phyloP scores from a whole-genome alignment of 1,140 invertebrate genomes.

The Aleiodes sp. region DNA sequence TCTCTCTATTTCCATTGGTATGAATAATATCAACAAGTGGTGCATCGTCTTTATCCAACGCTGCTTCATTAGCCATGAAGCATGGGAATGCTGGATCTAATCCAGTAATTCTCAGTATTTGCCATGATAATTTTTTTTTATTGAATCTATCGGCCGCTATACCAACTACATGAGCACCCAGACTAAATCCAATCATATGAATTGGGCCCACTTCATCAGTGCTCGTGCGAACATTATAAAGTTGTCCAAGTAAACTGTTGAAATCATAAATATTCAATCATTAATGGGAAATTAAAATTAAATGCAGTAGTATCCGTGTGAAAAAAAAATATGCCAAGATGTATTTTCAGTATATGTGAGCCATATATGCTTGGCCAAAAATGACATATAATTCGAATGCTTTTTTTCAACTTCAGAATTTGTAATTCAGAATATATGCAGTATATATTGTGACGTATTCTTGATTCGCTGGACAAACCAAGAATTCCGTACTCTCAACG shows the following conservation, averaged over 20 bases:
- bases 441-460: too few relatives aligned
- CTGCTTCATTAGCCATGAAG: slow-evolving; percentile 63
- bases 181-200: slow-evolving; percentile 71
- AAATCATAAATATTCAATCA: too few relatives aligned
- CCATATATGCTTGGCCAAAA: too few relatives aligned
- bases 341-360: too few relatives aligned
- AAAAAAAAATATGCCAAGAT: too few relatives aligned
- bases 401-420: too few relatives aligned
- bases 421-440: too few relatives aligned
- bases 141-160: slow-evolving; percentile 67
- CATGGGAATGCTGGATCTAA: slow-evolving; percentile 74
- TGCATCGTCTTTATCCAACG: slow-evolving; percentile 69
- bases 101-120: slow-evolving; percentile 62
- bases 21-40: slow-evolving; percentile 78
- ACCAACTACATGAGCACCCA: slow-evolving; percentile 72
- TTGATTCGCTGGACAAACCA: too few relatives aligned
- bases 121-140: slow-evolving; percentile 47
- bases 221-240: neutral
- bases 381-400: too few relatives aligned
- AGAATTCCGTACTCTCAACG: too few relatives aligned
- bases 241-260: slow-evolving; percentile 33
- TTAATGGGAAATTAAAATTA: too few relatives aligned
- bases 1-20: slow-evolving; percentile 67
- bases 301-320: too few relatives aligned
- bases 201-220: slow-evolving; percentile 49